These are phyloP conservation scores for Polypedilum vanderplanki DNA, from an alignment of 1,140 invertebrate species.

Conservation along the genomic window DNA sequence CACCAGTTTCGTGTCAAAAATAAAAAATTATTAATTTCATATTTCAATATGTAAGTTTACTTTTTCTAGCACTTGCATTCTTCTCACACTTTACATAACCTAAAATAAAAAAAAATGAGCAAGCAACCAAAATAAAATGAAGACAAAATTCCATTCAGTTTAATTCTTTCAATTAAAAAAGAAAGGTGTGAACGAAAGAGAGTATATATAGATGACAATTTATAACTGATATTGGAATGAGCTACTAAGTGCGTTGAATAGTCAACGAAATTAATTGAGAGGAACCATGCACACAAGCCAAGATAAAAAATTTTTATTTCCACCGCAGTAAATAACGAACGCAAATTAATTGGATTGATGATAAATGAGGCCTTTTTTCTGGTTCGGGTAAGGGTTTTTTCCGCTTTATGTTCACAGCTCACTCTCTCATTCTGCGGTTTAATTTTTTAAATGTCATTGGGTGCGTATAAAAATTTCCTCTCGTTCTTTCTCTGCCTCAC, in stretches of 20 bases:
- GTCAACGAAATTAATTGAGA: conserved; percentile 7
- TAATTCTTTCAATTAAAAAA: background rate
- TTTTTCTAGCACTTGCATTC: background rate
- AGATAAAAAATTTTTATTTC: conserved; percentile 2
- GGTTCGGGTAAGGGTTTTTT: background rate
- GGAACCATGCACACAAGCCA: background rate
- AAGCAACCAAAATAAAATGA: background rate
- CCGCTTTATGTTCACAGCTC: conserved; percentile 15
- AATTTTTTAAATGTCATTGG: conserved; percentile 23
- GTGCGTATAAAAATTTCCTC: background rate
- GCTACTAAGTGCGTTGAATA: background rate
- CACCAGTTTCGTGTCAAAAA: background rate
- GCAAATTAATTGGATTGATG: conserved; percentile 26
- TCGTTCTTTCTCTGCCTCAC: background rate
- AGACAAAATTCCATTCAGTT: background rate
- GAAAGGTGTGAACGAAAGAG: background rate
- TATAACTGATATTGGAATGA: background rate
- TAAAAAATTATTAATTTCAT: background rate
- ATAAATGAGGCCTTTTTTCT: conserved; percentile 14
- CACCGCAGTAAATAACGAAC: conserved; percentile 25
- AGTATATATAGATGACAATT: background rate
- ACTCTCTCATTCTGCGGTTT: background rate
- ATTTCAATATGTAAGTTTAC: background rate
- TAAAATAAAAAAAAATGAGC: background rate
- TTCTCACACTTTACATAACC: background rate